These are phyloP conservation scores for Coronaproctus castanopsis DNA, from an alignment of 2,888 invertebrate genomes.

Conservation along the genomic window DNA sequence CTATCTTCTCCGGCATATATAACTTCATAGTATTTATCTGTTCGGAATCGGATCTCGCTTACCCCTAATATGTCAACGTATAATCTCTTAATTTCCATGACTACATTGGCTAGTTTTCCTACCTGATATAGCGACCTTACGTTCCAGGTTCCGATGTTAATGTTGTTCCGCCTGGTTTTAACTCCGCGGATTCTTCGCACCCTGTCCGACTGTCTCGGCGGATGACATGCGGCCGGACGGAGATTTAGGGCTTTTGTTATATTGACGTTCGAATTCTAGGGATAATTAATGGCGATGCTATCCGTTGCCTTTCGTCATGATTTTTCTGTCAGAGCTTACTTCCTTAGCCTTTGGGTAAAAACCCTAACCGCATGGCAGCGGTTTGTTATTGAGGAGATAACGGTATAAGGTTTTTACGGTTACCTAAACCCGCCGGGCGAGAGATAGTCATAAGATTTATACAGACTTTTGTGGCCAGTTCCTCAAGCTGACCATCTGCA, in stretches of 20 bases:
- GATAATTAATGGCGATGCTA: background rate
- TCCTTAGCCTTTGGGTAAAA: too few relatives aligned
- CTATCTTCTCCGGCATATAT: background rate
- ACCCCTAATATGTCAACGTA: background rate
- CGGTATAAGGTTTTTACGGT: too few relatives aligned
- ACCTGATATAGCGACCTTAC: background rate
- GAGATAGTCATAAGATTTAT: too few relatives aligned
- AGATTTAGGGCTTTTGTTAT: background rate
- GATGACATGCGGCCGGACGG: background rate
- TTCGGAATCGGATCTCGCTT: background rate
- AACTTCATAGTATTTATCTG: background rate
- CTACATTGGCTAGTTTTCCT: background rate
- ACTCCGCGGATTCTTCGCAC: background rate
- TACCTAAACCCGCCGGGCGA: too few relatives aligned
- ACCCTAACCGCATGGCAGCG: too few relatives aligned
- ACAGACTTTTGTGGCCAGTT: too few relatives aligned
- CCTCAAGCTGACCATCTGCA: too few relatives aligned
- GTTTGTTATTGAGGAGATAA: too few relatives aligned
- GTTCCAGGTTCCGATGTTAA: background rate
- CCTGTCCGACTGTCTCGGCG: background rate
- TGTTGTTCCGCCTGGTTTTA: background rate
- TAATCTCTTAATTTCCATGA: background rate
- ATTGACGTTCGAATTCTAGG: background rate
- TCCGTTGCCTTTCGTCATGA: background rate
- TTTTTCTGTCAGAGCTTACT: background rate